Evolutionary conservation across 2,888 invertebrate genomes (phyloP), one percentile per base, ranked within the genome.

Genomic region (Pseudanteris insignis): DNA sequence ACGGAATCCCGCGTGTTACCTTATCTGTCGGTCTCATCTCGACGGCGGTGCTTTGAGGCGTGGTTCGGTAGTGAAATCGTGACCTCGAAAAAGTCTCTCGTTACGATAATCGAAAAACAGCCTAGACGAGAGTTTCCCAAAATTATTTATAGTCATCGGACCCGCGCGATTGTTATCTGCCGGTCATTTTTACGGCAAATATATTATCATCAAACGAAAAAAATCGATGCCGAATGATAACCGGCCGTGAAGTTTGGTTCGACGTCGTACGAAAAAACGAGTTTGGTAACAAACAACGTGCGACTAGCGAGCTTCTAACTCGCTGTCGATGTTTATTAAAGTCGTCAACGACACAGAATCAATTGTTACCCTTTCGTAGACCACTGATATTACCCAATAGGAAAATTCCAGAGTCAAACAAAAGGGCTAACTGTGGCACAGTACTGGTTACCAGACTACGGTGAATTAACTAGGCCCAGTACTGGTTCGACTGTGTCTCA

Each of bases 181-280:
- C 18, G n/a, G n/a, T 18, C 18, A 18, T 18, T 18, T 18, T 18
- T 28, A 14, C 26, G 28, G 4, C 24, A 36, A 12, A 36, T 24
- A n/a, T 24, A 11, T 11, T 13, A 11, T 5, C 13, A 13, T 6
- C 13, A 10, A 7, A 34, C 10, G 21, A 21, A 13, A 11, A 36
- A 14, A 15, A 3, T 9, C 9, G n/a, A n/a, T 7, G 26, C n/a
- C 26, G 10, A 14, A 13, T 13, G 40, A 51, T 36, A 34, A 51
- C 41, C 29, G 51, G 34, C 25, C 21, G 11, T 29, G 36, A 43
- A 24, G 41, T 13, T 41, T 43, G 34, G 21, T 33, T 34, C 9
- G 12, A 36, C 14, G 7, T 1, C 9, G 10, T 30, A 10, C 18
- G 2, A 41, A 51, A 41, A 51, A 41, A 41, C 25, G 28, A 24